Base-by-base conservation (phyloP, 2,113 vertebrate genomes). In the Saimiri boliviensis region DNA sequence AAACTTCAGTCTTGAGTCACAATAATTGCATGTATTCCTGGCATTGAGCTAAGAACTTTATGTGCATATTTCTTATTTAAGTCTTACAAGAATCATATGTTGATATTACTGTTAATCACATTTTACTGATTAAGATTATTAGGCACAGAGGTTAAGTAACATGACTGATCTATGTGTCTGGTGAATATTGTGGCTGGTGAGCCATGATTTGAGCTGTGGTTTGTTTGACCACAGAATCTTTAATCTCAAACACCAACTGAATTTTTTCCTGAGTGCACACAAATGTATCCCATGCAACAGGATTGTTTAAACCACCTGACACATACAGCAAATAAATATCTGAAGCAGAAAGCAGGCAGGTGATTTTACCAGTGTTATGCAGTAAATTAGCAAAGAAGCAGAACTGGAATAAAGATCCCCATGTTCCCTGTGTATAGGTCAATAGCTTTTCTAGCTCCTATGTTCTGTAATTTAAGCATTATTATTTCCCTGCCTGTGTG, bases 1-100 rank as follows among this genome's bases (percentile, higher is more conserved):
- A 56, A 93, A 94, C 86, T 97, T 70, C 87, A 95, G 52, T 82
- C 94, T 70, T 40, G 14, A 70, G 54, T 81, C 52, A 73, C 1
- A 68, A 49, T 58, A 74, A 79, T 20, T 82, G 2, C 17, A 16
- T 47, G 13, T 30, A 19, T 86, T 27, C 8, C 21, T 70, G 5
- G 6, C 74, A 23, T 23, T 77, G 58, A 88, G 6, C n/a, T 68
- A 90, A 95, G 63, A 66, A 12, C 32, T 77, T 47, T 68, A 21
- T 2, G 3, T 84, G 4, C 10, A 6, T 21, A 5, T 77, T 49
- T 77, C 45, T 92, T 92, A 76, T 66, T 90, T 71, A 92, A 58
- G 42, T 11, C 19, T 84, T 20, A 76, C 19, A 88, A 19, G n/a
- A 85, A 17, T 20, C 52, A 47, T 52, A 35, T 45, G 30, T 60